Base-by-base conservation (phyloP, 2,797 vertebrate species). In the Holocentrus rufus region DNA sequence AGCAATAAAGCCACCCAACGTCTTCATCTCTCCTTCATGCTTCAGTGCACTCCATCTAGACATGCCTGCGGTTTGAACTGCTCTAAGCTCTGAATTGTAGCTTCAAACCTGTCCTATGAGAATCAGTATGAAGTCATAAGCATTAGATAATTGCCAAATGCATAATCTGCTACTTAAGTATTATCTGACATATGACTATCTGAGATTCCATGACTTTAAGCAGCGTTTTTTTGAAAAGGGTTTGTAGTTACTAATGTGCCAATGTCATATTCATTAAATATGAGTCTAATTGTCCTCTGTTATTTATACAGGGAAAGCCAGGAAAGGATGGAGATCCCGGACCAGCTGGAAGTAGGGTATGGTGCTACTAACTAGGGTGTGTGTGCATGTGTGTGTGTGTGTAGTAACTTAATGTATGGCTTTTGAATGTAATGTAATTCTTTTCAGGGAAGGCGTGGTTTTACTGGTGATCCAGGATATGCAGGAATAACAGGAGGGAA, bases 281-380 rank as follows among this genome's bases (percentile, higher is more conserved):
- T 39, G 36, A 39, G 36, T 17, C 14, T 54, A 17, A 52, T 42
- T 77, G 10, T 77, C 25, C 7, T 76, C 31, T 63, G 27, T 22
- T 18, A 39, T 57, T 62, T 31, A 3, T 65, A 50, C 69, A 93
- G 92, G 92, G 91, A 77, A 89, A 81, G 44, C 15, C 17, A 7
- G 92, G 92, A 2, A 89, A 85, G 65, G 72, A 85, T 22, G 91
- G 90, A 20, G 72, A 81, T 15, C 65, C 46, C 59, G 92, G 91
- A 75, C 31, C 3, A 39, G 0, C 0, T 56, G 88, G 85, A 81
- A 17, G 23, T 15, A 11, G 0, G 86, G 92, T 93, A 85, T 4
- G 31, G 30, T 14, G 30, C 4, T 34, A 8, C 44, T 61, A 34
- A 58, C 27, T 2, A 54, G 22, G 7, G 0, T 30, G 39, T 42